Base-by-base conservation (phyloP, 2,113 vertebrate species). In the Protomyctophum bolini region DNA sequence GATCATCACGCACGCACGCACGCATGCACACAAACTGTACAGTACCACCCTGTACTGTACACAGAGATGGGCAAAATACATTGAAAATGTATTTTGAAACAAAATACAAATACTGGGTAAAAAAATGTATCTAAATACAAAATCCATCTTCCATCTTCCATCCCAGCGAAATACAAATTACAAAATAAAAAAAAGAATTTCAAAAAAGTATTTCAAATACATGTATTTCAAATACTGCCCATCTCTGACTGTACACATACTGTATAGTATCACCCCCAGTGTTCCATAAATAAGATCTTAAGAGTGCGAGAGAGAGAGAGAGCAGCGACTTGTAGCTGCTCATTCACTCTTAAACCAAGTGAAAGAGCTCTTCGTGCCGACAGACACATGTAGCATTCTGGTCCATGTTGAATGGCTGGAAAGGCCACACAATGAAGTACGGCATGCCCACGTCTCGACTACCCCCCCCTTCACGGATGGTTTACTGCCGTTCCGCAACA, bases 281-380 rank as follows among this genome's bases (percentile, higher is more conserved):
- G 33, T 33, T 33, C 33, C 33, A 33, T 2, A 33, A 33, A 33
- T 33, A 33, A 33, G 33, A 4, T 2, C 4, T 2, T 2, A 4
- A 33, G 33, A 33, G 7, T 9, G n/a, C 28, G 15, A 15, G 61
- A 66, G 49, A 66, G 29, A 12, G 10, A 33, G 29, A 67, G 50
- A 55, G 15, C 55, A 8, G n/a, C 2, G 8, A 33, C 49, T 60
- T 5, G 9, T 5, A n/a, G 57, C 46, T 56, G 56, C 56, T 62
- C 47, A 51, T 47, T 15, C 29, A 12, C 60, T 45, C 58, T 41
- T 41, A 63, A 15, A 47, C 59, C 63, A n/a, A 58, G 55, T 6
- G 10, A 33, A 56, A 57, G 68, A 69, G 62, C 54, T 67, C 64
- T 47, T 72, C 70, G 8, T 63, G 82, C 58, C 76, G 85, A 86